Evolutionary conservation across 1,140 invertebrate species (phyloP), one percentile per base, ranked within the genome.

Genomic region (Pseudomyrmex concolor): DNA sequence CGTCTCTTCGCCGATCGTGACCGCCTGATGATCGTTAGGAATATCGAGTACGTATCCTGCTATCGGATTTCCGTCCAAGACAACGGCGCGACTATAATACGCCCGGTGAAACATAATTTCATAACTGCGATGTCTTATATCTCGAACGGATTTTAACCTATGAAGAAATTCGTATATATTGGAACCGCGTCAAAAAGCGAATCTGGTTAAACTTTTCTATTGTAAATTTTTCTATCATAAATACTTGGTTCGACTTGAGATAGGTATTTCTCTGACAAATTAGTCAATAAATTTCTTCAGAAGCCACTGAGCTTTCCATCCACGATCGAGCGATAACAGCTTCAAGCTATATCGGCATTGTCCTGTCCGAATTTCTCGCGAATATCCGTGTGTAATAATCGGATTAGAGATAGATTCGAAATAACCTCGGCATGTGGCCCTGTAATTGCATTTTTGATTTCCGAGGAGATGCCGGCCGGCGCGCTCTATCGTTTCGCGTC

Each of bases 401-500:
- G 76, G 76, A 80, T 80, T 71, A n/a, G n/a, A n/a, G n/a, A 80
- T 71, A 80, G 76, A 80, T 70, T 80, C 76, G 66, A 19, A 70
- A 80, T 68, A 71, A 57, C 64, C 34, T 34, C 67, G 76, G 54
- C 64, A 78, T 78, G 51, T 70, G 34, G 76, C 66, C 19, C n/a
- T 10, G 66, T 80, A 80, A 80, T 80, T 71, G 76, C 66, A 71
- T 80, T 80, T 80, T 80, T 80, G 43, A 22, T 45, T 59, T 15
- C 43, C 66, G 64, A 19, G 66, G 66, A 70, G 66, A 71, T n/a
- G n/a, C n/a, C 43, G 64, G 57, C 57, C 57, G 34, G 34, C 34
- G 34, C 5, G 17, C 55, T 77, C 22, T 45, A 77, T 68, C 54
- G 76, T 25, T 70, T 70, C 43, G 54, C 64, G 54, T 60, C 43